Conservation (phyloP, 2,888 invertebrate genomes). For the Rhagonycha fulva region DNA sequence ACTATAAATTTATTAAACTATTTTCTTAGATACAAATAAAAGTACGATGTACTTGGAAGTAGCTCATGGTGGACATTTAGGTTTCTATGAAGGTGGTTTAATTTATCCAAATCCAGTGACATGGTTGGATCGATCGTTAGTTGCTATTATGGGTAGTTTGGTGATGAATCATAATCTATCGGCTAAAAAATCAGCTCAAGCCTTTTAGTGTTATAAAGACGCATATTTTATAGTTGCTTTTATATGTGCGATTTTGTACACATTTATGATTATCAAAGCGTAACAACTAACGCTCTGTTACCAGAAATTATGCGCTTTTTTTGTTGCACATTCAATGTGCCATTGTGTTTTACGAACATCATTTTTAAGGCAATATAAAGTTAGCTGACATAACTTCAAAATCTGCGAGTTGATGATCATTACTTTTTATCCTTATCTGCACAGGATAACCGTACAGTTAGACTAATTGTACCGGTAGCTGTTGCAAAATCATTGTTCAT, state of each 20-base stretch:
- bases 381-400: not conserved
- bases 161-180: conserved; percentile 58
- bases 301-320: not conserved
- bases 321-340: not conserved
- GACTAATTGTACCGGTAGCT: not conserved
- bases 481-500: not conserved
- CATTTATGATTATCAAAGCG: conserved; percentile 5
- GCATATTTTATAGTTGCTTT: conserved; percentile 21
- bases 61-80: conserved; percentile 92
- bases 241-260: conserved; percentile 19
- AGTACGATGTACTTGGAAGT: conserved; percentile 78
- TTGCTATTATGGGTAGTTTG: conserved; percentile 77
- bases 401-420: not conserved
- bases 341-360: not conserved
- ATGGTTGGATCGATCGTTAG: conserved; percentile 90
- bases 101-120: conserved; percentile 88
- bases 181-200: conserved; percentile 36
- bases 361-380: not conserved
- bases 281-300: not conserved
- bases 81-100: conserved; percentile 90
- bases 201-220: conserved; percentile 20
- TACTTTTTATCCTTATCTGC: not conserved
- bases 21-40: conserved; percentile 62
- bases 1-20: not conserved
- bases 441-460: not conserved